Evolutionary conservation across 2,113 vertebrate genomes (phyloP).

Genomic region (Scatophagus argus): DNA sequence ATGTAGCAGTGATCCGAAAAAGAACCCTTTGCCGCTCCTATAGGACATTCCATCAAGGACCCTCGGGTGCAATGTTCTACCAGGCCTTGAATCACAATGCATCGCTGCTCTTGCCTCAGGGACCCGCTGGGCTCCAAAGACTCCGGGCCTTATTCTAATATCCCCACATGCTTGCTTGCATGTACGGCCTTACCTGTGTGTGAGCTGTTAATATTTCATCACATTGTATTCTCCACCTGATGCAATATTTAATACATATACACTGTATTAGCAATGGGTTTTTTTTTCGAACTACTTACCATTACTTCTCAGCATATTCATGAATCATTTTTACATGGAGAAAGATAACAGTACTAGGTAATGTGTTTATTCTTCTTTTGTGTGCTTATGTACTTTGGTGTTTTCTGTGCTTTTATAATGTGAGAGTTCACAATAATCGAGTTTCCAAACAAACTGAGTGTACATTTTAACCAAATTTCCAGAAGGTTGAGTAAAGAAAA

Average conservation of each 20-base stretch:
- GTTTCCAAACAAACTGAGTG: no score
- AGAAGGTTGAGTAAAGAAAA: background rate
- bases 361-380: background rate
- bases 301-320: background rate
- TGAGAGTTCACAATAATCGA: no score
- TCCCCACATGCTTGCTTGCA: constrained; percentile 24
- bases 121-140: constrained; percentile 8
- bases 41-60: constrained; percentile 17
- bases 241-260: constrained; percentile 53
- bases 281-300: constrained; percentile 7
- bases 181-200: constrained; percentile 1
- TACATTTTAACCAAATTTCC: no score
- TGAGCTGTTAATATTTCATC: constrained; percentile 60
- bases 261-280: background rate
- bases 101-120: background rate
- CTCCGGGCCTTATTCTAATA: constrained; percentile 24
- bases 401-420: background rate
- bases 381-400: background rate
- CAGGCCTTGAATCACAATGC: constrained; percentile 51
- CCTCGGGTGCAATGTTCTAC: constrained; percentile 13
- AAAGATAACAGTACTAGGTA: background rate
- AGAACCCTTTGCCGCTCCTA: background rate
- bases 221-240: constrained; percentile 27
- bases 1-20: constrained; percentile 27
- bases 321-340: background rate